Percentiles rank a stretch among this genome's conserved stretches.
Evolutionary conservation across 2,113 vertebrate genomes (phyloP).

Genomic region (Picathartes gymnocephalus): DNA sequence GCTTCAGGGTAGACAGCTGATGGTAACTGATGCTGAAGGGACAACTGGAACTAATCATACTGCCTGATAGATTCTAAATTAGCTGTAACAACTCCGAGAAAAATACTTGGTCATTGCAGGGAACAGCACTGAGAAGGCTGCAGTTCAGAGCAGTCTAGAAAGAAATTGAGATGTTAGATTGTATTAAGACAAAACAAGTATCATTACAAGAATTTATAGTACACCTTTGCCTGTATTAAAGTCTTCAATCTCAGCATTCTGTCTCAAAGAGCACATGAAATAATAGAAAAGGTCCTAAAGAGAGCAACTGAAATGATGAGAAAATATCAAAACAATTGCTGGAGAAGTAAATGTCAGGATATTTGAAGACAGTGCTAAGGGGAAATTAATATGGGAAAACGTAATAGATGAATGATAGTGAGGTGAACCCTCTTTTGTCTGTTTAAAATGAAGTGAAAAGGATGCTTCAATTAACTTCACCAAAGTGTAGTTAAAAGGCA

Average conservation of each 20-base stretch:
- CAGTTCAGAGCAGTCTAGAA: neutral
- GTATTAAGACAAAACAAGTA: constrained; percentile 39
- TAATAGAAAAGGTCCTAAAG: neutral
- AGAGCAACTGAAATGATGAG: neutral
- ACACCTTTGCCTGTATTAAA: neutral
- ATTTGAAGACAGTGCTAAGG: neutral
- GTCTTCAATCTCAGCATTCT: neutral
- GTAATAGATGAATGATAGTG: neutral
- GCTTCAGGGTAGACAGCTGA: constrained; percentile 52
- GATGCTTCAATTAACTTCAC: neutral
- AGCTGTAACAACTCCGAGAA: constrained; percentile 26
- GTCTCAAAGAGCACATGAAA: neutral
- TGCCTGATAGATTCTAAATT: constrained; percentile 59
- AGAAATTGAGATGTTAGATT: constrained; percentile 49
- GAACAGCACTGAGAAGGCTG: constrained; percentile 3
- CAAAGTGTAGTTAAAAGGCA: neutral
- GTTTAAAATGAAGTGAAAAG: neutral
- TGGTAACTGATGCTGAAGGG: constrained; percentile 61
- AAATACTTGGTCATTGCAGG: constrained; percentile 17
- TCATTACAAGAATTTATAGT: constrained; percentile 9
- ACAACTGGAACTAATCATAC: constrained; percentile 65
- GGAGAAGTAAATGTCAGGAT: neutral
- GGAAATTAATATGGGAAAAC: neutral
- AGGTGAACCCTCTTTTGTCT: neutral
- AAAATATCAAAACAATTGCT: constrained; percentile 2